These are phyloP conservation scores for Aselliscus stoliczkanus DNA, from an alignment of 2,797 vertebrate genomes.

Conservation along the genomic window DNA sequence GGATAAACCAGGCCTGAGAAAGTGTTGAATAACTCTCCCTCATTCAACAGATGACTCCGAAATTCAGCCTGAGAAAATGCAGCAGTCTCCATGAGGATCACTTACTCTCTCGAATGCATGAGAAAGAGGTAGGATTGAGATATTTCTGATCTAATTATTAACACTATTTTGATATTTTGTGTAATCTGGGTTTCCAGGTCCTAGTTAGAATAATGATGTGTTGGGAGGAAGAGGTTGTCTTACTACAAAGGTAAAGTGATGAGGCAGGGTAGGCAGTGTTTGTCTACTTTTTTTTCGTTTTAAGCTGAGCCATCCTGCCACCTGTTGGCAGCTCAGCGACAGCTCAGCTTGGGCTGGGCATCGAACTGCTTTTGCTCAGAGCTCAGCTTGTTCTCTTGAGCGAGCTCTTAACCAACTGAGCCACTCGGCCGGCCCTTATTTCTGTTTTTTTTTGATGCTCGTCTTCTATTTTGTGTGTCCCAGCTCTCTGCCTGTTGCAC, in stretches of 20 bases:
- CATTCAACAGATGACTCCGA: slow-evolving; percentile 85
- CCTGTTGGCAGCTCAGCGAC: no score
- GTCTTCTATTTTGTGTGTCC: not conserved
- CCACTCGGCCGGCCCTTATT: no score
- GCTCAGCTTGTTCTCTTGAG: no score
- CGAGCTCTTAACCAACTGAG: no score
- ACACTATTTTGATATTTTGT: not conserved
- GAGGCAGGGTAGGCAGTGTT: not conserved
- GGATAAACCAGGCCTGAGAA: not conserved
- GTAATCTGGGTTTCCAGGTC: not conserved
- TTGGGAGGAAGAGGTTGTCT: not conserved
- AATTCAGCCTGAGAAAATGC: slow-evolving; percentile 80
- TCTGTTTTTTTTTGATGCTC: not conserved
- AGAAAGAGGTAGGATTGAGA: slow-evolving; percentile 86
- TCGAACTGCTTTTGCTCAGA: no score
- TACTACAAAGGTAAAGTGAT: not conserved
- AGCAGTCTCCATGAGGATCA: slow-evolving; percentile 79
- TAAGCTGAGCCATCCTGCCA: no score
- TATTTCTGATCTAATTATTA: not conserved
- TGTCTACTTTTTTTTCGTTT: no score
- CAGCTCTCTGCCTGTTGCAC: fast-evolving
- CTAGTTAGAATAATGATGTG: not conserved
- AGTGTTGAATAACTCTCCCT: slow-evolving; percentile 73
- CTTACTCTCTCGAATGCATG: slow-evolving; percentile 70
- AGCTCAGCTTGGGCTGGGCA: no score